These are phyloP conservation scores for Brachionus paranguensis DNA, from an alignment of 1,140 invertebrate genomes.

Conservation along the genomic window DNA sequence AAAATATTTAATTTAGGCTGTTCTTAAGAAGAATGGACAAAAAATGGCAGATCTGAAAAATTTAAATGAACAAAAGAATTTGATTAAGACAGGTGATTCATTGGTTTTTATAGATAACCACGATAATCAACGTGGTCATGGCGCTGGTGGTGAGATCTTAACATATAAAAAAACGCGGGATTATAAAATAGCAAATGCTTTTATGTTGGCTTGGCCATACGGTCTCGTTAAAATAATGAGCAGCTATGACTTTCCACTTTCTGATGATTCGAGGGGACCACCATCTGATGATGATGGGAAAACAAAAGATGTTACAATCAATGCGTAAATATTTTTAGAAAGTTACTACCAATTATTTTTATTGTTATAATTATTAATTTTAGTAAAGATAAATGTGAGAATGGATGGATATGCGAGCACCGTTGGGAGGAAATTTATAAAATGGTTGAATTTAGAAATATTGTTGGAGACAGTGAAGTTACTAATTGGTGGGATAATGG, in stretches of 20 bases:
- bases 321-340: neutral
- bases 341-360: no score
- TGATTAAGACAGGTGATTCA: conserved; percentile 49
- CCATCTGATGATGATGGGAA: conserved; percentile 56
- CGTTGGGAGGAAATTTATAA: conserved; percentile 71
- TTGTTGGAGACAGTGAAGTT: conserved; percentile 50
- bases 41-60: conserved; percentile 46
- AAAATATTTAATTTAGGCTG: neutral
- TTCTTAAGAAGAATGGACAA: conserved; percentile 12
- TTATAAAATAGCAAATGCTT: conserved; percentile 69
- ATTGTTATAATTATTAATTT: neutral
- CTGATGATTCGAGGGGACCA: conserved; percentile 46
- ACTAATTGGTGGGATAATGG: conserved; percentile 46
- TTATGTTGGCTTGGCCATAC: conserved; percentile 71
- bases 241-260: conserved; percentile 57
- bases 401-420: conserved; percentile 83
- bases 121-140: conserved; percentile 56
- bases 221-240: conserved; percentile 70
- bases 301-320: no score
- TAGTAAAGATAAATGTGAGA: conserved; percentile 63
- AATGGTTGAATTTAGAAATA: conserved; percentile 71
- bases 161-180: conserved; percentile 52
- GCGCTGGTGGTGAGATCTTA: conserved; percentile 47
- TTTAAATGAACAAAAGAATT: conserved; percentile 47
- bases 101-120: conserved; percentile 58